Conservation (phyloP, 2,797 vertebrate species). For the Rhabdomys pumilio region DNA sequence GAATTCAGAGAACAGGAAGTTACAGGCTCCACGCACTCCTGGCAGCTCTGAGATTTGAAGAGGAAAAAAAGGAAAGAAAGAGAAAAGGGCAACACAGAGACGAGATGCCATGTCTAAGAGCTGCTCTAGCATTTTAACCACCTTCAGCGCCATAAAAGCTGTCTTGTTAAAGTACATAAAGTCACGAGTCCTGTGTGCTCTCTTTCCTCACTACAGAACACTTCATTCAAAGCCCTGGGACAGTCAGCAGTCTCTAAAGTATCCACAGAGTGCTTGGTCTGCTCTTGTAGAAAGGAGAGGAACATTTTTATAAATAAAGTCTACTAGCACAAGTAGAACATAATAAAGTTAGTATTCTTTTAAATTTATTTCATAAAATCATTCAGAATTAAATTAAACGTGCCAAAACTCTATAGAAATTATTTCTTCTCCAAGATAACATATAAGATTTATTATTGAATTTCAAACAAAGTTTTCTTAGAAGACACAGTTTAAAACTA, state of each 20-base stretch:
- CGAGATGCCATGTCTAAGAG: conserved; percentile 89
- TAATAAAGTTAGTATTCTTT: conserved; percentile 73
- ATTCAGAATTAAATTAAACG: conserved; percentile 69
- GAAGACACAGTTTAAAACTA: conserved; percentile 64
- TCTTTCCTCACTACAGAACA: conserved; percentile 78
- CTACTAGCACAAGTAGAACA: conserved; percentile 46
- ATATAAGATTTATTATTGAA: conserved; percentile 65
- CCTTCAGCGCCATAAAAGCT: conserved; percentile 88
- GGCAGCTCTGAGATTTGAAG: conserved; percentile 89
- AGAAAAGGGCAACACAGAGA: conserved; percentile 86
- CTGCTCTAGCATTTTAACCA: conserved; percentile 88
- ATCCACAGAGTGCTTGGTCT: conserved; percentile 45
- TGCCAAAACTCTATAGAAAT: conserved; percentile 47
- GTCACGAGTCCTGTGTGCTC: conserved; percentile 86
- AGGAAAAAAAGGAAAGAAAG: not conserved
- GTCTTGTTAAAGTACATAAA: conserved; percentile 88
- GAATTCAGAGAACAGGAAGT: conserved; percentile 97
- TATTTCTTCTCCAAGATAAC: conserved; percentile 63
- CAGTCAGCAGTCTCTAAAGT: conserved; percentile 75
- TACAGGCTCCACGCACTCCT: conserved; percentile 95
- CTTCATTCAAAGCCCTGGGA: conserved; percentile 76
- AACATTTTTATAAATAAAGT: conserved; percentile 66
- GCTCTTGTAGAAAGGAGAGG: conserved; percentile 58
- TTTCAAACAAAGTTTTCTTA: conserved; percentile 63
- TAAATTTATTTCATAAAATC: conserved; percentile 60